Base-by-base conservation (phyloP, 2,888 invertebrate genomes). In the Bellardia pandia region DNA sequence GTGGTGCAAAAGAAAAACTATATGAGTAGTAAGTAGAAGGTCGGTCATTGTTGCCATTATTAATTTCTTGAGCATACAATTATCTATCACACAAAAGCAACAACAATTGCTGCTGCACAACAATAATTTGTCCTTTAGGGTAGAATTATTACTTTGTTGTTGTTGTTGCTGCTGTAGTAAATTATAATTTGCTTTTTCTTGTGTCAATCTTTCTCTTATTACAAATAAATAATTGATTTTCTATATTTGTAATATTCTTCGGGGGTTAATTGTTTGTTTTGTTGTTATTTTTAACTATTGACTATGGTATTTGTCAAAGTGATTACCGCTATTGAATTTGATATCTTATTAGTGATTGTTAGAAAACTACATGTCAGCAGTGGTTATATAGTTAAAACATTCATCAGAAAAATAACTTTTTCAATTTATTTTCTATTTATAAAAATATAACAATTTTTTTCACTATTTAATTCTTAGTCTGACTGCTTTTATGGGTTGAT, bases 61-160 rank as follows among this genome's bases (percentile, higher is more conserved):
- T 76, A 85, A 85, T 85, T 79, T 48, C 37, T 74, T 75, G 68
- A 68, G 53, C 56, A 69, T 56, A 80, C 85, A 85, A 80, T 85
- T 75, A 69, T 80, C 45, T 74, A 58, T 68, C n/a, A 58, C 37
- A 74, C 62, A 82, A 76, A 14, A 76, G 37, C 33, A 40, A 42
- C 45, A 42, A 68, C 45, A 45, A 42, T 30, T 23, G 23, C 23
- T 23, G 23, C 23, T 23, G 23, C 23, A 23, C 23, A 23, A 82
- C 40, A 60, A 60, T 76, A 51, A 83, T 83, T 71, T 77, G 14
- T 42, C 40, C 69, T 53, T 71, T 62, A 23, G 58, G 40, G 51
- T 68, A 37, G n/a, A 56, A 68, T 64, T 53, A 51, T 23, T n/a
- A 48, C 7, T 0, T 48, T 74, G 64, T n/a, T 68, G 23, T 60